Evolutionary conservation across 1,140 invertebrate species (phyloP).

Genomic region (Drosophila aff.): DNA sequence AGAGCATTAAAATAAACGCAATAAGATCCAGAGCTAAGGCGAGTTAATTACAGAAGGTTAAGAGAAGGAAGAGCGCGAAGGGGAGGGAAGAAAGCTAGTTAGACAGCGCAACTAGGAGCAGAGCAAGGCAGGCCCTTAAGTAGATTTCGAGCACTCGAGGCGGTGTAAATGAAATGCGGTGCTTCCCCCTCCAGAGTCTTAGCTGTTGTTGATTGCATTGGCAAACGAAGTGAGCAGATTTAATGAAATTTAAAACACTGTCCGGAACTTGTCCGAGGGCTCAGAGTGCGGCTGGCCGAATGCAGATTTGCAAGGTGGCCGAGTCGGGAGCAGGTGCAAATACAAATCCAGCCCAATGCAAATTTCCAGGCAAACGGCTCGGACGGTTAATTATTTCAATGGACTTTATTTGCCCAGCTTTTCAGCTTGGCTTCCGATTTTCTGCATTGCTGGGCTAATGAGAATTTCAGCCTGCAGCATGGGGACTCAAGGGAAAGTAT

Average conservation of each 20-base stretch:
- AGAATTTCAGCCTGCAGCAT: slow-evolving; percentile 39
- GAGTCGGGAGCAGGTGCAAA: slow-evolving; percentile 3
- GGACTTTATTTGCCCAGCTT: slow-evolving; percentile 63
- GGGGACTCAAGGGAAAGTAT: slow-evolving; percentile 10
- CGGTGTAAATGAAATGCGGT: slow-evolving; percentile 76
- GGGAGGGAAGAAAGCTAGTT: slow-evolving; percentile 11
- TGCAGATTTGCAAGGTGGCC: slow-evolving; percentile 49
- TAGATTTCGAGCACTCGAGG: slow-evolving; percentile 77
- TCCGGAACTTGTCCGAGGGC: slow-evolving; percentile 51
- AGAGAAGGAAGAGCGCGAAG: slow-evolving; percentile 12
- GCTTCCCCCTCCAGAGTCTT: slow-evolving; percentile 31
- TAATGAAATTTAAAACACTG: slow-evolving; percentile 79
- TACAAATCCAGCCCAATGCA: slow-evolving; percentile 47
- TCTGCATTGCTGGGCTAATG: slow-evolving; percentile 64
- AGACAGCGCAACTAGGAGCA: slow-evolving; percentile 11
- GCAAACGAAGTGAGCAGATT: slow-evolving; percentile 82
- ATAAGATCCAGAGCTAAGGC: slow-evolving; percentile 28
- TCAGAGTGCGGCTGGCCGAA: slow-evolving; percentile 44
- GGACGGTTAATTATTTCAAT: slow-evolving; percentile 76
- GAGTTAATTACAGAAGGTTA: slow-evolving; percentile 78
- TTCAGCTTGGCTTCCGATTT: slow-evolving; percentile 60
- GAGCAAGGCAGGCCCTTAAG: slow-evolving; percentile 49
- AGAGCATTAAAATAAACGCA: slow-evolving; percentile 20
- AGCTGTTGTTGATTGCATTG: slow-evolving; percentile 77
- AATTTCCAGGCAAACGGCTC: slow-evolving; percentile 35